Evolutionary conservation across 2,888 invertebrate species (phyloP).

Genomic region (Theodoxus fluviatilis): DNA sequence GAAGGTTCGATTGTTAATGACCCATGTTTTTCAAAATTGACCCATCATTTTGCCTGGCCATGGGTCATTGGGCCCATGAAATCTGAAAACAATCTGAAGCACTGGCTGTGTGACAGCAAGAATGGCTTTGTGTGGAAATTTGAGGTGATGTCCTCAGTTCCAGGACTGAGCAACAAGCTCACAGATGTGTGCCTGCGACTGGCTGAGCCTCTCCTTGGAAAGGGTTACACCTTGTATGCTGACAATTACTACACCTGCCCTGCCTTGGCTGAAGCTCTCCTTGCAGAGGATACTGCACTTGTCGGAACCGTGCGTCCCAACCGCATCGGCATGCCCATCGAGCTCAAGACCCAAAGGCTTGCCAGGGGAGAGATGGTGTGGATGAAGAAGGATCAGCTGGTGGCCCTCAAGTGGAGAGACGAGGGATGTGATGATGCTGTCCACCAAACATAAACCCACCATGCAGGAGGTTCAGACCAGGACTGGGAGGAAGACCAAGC

Average conservation of each 20-base stretch:
- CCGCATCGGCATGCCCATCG: conserved; percentile 25
- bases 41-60: too few species aligned
- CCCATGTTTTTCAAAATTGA: too few species aligned
- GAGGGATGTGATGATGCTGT: conserved; percentile 14
- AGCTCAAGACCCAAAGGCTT: background rate
- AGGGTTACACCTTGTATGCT: conserved; percentile 24
- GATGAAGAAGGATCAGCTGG: background rate
- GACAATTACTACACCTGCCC: conserved; percentile 30
- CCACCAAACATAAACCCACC: conserved; percentile 10
- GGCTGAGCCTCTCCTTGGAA: background rate
- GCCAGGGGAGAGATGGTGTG: background rate
- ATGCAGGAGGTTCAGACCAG: background rate
- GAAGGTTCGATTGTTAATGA: too few species aligned
- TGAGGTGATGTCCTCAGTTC: background rate
- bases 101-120: conserved; percentile 15
- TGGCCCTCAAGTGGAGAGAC: conserved; percentile 25
- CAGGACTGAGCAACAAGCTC: conserved; percentile 23
- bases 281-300: conserved; percentile 10
- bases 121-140: conserved; percentile 4
- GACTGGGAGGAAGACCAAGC: conserved; percentile 20
- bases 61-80: too few species aligned
- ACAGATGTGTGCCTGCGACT: conserved; percentile 4
- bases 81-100: too few species aligned
- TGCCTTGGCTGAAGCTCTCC: background rate
- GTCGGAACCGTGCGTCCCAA: conserved; percentile 25